Evolutionary conservation across 2,113 vertebrate genomes (phyloP), one percentile per base, ranked within the genome.

Genomic region (Argyrosomus japonicus): DNA sequence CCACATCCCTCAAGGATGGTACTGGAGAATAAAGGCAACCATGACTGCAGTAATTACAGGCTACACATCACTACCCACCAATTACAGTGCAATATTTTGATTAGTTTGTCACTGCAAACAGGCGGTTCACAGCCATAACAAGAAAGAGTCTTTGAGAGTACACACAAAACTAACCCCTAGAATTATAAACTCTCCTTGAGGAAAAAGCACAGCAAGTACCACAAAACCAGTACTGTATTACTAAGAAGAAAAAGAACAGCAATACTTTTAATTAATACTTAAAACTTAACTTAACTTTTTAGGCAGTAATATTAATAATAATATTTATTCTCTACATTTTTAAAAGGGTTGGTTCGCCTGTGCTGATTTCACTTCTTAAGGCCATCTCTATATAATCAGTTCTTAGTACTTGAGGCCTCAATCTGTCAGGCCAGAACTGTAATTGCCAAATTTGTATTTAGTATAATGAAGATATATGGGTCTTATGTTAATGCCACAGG

Each of bases 21-120:
- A 62, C 77, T 65, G 43, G 48, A 82, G 83, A 91, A 88, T 77
- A 79, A 91, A 92, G 54, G 77, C 87, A 90, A 91, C 81, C 80
- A 88, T 87, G 85, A 88, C 88, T 81, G 74, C 77, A 67, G 81
- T 93, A 93, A 92, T 92, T 92, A 91, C 50, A 83, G 85, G 89
- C 88, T 82, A 65, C 89, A 90, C 89, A 90, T 83, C 82, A 87
- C 87, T 87, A 92, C 82, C 84, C 82, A 51, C 84, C 85, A 88
- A 93, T 93, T 92, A 91, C 79, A 62, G 77, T 75, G 76, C 79
- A 83, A 81, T 88, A 77, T 85, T 91, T 84, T 86, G 87, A 93
- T 89, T 87, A 92, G 77, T 82, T 86, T 88, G 87, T 85, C 77
- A 84, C 79, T 50, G 47, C 53, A 76, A 89, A 87, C 79, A 79